A percentile compares a stretch with the other conserved stretches of the same genome.
Evolutionary conservation across 2,888 invertebrate genomes (phyloP).

Genomic region (Diadegma fenestrale): DNA sequence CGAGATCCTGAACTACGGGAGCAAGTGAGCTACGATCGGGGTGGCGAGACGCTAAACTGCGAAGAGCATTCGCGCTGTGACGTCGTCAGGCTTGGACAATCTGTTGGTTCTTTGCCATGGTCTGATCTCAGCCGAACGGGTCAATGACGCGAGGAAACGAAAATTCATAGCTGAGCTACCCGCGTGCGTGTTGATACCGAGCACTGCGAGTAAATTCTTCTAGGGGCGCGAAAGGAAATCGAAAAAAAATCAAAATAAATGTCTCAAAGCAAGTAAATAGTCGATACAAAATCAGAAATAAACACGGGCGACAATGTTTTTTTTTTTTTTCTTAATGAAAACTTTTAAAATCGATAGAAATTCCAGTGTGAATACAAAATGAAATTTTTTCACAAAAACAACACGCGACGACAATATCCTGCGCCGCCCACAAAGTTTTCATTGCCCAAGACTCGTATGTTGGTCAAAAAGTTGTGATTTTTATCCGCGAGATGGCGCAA

Average conservation of each 20-base stretch:
- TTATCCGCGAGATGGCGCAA: slow-evolving; percentile 31
- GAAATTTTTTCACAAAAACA: not conserved
- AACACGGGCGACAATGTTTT: not conserved
- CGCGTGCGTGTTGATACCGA: slow-evolving; percentile 84
- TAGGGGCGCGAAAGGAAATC: not conserved
- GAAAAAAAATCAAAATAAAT: not conserved
- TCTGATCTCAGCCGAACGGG: slow-evolving; percentile 89
- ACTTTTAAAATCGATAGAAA: not conserved
- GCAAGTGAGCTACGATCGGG: not conserved
- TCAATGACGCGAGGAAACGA: slow-evolving; percentile 87
- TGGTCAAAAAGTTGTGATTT: not conserved
- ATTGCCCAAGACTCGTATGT: slow-evolving; percentile 24
- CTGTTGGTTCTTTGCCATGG: slow-evolving; percentile 87
- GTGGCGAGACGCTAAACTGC: slow-evolving; percentile 5
- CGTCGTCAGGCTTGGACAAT: slow-evolving; percentile 83
- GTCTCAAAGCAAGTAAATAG: not conserved
- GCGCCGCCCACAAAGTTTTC: slow-evolving; percentile 17
- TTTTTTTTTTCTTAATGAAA: not conserved
- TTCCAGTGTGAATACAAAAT: not conserved
- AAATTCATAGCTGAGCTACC: slow-evolving; percentile 86
- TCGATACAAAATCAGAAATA: not conserved
- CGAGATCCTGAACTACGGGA: not conserved
- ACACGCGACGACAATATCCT: slow-evolving; percentile 1
- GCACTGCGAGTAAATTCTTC: slow-evolving; percentile 73
- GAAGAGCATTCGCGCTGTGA: slow-evolving; percentile 63